Percentiles rank a stretch among this genome's conserved stretches.
phyloP scores from a whole-genome alignment of 2,797 vertebrate species.

The Setipinna tenuifilis region DNA sequence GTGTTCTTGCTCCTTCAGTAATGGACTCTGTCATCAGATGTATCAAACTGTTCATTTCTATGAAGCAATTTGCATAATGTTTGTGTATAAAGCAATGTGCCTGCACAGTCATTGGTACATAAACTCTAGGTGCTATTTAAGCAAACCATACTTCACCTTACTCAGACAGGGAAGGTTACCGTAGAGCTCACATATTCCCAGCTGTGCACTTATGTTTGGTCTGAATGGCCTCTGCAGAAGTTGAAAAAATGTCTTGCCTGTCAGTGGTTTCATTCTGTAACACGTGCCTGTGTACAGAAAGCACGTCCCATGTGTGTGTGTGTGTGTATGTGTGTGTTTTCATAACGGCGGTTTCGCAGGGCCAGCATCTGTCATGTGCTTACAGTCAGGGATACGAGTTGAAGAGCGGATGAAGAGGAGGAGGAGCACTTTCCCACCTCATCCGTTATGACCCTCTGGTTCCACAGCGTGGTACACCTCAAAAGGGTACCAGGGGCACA shows the following conservation, averaged over 20 bases:
- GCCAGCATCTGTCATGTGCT: neutral
- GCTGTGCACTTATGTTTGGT: neutral
- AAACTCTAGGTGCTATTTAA: neutral
- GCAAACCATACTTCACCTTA: neutral
- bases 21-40: neutral
- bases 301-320: neutral
- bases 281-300: neutral
- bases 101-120: neutral
- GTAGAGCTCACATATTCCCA: neutral
- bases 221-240: neutral
- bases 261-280: neutral
- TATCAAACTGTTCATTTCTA: neutral
- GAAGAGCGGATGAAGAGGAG: neutral
- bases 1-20: neutral
- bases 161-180: neutral
- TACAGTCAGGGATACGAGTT: neutral
- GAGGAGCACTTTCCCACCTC: neutral
- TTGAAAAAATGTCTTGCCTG: neutral
- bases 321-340: neutral
- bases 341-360: neutral
- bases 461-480: neutral
- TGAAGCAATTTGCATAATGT: too few relatives aligned
- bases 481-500: neutral
- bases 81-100: neutral
- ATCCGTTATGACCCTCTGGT: neutral